A percentile compares a stretch with the other conserved stretches of the same genome.
These are phyloP conservation scores for Anarrhichthys ocellatus DNA, from an alignment of 2,113 vertebrate genomes.

Conservation along the genomic window DNA sequence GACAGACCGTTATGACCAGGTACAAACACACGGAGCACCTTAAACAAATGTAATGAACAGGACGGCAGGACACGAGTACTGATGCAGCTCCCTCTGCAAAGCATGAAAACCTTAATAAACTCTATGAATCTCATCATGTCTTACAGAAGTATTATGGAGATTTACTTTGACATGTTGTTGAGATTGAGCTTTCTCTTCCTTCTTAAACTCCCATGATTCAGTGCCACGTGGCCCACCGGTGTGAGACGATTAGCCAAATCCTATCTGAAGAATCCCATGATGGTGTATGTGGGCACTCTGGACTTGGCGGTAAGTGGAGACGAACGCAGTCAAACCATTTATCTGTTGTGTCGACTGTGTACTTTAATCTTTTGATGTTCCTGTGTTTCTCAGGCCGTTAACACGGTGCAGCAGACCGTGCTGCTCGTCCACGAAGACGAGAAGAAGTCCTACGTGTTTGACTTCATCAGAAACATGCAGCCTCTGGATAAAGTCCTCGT, in stretches of 20 bases:
- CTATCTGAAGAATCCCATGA: constrained; percentile 95
- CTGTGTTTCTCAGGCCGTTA: constrained; percentile 86
- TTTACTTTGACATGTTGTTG: background rate
- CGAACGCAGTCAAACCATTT: background rate
- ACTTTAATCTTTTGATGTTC: background rate
- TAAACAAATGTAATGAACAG: background rate
- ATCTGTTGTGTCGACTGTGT: background rate
- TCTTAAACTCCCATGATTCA: constrained; percentile 55
- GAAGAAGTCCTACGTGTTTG: constrained; percentile 87
- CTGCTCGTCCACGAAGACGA: constrained; percentile 90
- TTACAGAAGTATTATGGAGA: background rate
- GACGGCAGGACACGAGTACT: too few species aligned
- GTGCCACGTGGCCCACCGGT: constrained; percentile 94
- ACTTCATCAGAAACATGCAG: constrained; percentile 89
- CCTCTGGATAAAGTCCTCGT: constrained; percentile 92
- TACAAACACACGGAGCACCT: constrained; percentile 45
- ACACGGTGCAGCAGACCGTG: constrained; percentile 90
- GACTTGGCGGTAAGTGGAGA: constrained; percentile 91
- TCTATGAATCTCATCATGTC: too few species aligned
- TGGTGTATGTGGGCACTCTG: constrained; percentile 95
- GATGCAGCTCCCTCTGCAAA: background rate
- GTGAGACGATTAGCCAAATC: constrained; percentile 92
- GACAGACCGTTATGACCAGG: constrained; percentile 98
- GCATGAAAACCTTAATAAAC: too few species aligned
- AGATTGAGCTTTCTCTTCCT: background rate